Evolutionary conservation across 1,140 invertebrate genomes (phyloP), one percentile per base, ranked within the genome.

Genomic region (Solenopsis invicta): DNA sequence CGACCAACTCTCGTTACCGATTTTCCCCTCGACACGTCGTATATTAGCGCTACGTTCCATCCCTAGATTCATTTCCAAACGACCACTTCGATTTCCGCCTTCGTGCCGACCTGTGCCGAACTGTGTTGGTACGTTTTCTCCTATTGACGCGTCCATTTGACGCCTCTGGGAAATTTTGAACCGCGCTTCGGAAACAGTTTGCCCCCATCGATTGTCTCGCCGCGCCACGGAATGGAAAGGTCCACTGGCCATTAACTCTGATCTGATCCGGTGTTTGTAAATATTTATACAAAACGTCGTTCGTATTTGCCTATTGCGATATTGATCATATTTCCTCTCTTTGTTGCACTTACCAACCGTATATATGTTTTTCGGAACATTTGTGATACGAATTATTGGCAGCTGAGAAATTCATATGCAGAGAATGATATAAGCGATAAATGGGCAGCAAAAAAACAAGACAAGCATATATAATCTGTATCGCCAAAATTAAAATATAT

Each of bases 21-120:
- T 75, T 87, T 87, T 66, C 52, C 59, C 24, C 48, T 56, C 59
- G 69, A 71, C 86, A 48, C 50, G 56, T 75, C 59, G 50, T 62
- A 86, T 81, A 82, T 91, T 80, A 85, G 81, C 80, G 80, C 87
- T 89, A 89, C 76, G 50, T 86, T 85, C 74, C 56, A 56, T 72
- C 71, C 12, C 77, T 56, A 72, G 41, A 86, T 45, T 56, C 75
- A 52, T 48, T 66, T 80, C 50, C 81, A 48, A 84, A 75, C 69
- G 41, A 76, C 41, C 67, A 75, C 9, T 18, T 45, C 54, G 52
- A 72, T 54, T 34, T 29, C 18, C n/a, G 29, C 4, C 0, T 24
- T 8, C 24, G 24, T 64, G 9, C 75, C 9, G 21, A 48, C 18
- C 59, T 16, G 45, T 37, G 6, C 12, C 24, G 41, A 78, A n/a